Percentiles rank a stretch among this genome's conserved stretches.
Conservation (phyloP, 1,140 invertebrate species). For the Brachionus manjavacas region DNA sequence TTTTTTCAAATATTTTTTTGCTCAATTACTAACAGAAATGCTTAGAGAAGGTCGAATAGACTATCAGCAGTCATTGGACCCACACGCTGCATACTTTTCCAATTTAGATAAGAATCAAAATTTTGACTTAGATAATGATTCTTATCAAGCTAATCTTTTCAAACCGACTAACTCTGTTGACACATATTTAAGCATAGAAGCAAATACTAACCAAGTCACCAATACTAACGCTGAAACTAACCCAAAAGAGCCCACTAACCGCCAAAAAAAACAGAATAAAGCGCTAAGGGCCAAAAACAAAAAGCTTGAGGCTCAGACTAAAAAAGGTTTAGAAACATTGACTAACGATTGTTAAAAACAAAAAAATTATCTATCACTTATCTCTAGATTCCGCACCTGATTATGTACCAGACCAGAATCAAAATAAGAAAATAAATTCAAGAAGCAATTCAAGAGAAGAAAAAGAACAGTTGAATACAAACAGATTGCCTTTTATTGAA, state of each 20-base stretch:
- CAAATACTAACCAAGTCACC: neutral
- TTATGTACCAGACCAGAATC: slow-evolving; percentile 10
- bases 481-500: neutral
- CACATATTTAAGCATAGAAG: neutral
- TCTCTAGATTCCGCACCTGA: neutral
- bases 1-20: neutral
- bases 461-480: neutral
- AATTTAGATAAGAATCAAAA: neutral
- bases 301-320: neutral
- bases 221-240: neutral
- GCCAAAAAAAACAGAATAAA: neutral
- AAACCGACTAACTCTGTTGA: neutral
- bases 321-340: neutral
- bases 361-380: neutral
- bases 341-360: neutral
- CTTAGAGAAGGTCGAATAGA: neutral
- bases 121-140: neutral
- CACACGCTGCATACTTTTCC: neutral
- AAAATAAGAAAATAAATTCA: neutral
- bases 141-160: neutral
- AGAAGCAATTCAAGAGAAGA: neutral
- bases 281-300: neutral
- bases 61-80: neutral
- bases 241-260: neutral
- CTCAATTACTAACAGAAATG: slow-evolving; percentile 21